phyloP scores from a whole-genome alignment of 1,140 invertebrate species.

The Eulimnadia texana region DNA sequence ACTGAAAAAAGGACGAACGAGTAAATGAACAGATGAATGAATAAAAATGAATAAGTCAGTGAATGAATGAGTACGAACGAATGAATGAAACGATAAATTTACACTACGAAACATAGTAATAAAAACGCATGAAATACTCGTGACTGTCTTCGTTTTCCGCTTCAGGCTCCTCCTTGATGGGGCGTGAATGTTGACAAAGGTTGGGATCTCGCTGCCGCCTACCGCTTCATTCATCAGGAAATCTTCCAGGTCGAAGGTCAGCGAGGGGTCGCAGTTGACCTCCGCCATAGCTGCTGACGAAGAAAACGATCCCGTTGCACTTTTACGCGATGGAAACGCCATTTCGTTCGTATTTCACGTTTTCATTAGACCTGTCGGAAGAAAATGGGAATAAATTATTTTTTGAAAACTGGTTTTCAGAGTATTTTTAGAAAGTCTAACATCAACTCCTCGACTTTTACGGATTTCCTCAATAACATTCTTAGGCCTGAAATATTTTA shows the following conservation, averaged over 20 bases:
- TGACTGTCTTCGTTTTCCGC: slow-evolving; percentile 2
- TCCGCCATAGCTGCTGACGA: too few relatives aligned
- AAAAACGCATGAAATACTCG: too few relatives aligned
- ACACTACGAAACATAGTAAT: too few relatives aligned
- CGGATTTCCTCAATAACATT: not conserved
- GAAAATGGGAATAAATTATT: not conserved
- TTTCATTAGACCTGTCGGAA: too few relatives aligned
- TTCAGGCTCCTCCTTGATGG: slow-evolving; percentile 9
- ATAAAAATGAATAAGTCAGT: too few relatives aligned
- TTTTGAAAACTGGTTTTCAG: too few relatives aligned
- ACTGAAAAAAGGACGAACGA: too few relatives aligned
- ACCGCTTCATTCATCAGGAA: slow-evolving; percentile 1
- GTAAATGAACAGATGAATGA: too few relatives aligned
- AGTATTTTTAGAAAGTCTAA: not conserved
- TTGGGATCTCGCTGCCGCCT: not conserved
- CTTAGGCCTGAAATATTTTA: not conserved
- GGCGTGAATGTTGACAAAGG: not conserved
- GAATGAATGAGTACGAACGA: too few relatives aligned
- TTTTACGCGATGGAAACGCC: not conserved
- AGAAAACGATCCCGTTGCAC: not conserved
- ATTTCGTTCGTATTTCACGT: not conserved
- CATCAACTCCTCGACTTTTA: too few relatives aligned
- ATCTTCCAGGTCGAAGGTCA: slow-evolving; percentile 1
- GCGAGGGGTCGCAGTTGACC: slow-evolving; percentile 3
- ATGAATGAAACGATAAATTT: too few relatives aligned